Conservation (phyloP, 2,888 invertebrate genomes). For the Rotaria macrura region DNA sequence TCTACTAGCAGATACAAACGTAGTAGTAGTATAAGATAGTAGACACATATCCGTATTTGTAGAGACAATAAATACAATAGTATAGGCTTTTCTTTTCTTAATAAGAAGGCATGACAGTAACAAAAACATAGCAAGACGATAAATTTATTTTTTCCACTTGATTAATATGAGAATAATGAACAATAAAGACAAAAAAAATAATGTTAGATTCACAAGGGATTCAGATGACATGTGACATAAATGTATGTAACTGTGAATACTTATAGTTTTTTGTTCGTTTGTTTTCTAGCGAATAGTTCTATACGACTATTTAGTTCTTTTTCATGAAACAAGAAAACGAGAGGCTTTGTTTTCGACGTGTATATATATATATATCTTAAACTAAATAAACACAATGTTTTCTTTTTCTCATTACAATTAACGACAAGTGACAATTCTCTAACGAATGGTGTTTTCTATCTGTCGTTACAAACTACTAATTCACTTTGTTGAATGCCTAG, state of each 20-base stretch:
- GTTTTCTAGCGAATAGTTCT: too few relatives aligned
- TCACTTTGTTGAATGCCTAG: not conserved
- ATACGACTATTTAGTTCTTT: too few relatives aligned
- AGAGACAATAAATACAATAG: not conserved
- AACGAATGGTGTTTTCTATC: not conserved
- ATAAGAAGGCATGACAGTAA: not conserved
- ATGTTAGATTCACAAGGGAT: not conserved
- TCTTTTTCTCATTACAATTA: too few relatives aligned
- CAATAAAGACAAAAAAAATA: not conserved
- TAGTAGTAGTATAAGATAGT: not conserved
- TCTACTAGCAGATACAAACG: not conserved
- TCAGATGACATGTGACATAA: not conserved
- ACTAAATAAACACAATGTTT: too few relatives aligned
- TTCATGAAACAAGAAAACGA: too few relatives aligned
- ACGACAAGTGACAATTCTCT: not conserved
- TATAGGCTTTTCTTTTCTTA: not conserved
- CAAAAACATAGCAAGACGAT: not conserved
- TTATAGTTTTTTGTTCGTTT: too few relatives aligned
- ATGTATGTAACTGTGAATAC: too few relatives aligned
- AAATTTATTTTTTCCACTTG: not conserved
- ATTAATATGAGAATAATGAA: not conserved
- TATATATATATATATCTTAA: too few relatives aligned
- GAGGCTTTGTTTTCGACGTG: too few relatives aligned
- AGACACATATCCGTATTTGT: not conserved
- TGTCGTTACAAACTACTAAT: not conserved